These are phyloP conservation scores for Stenichneumon culpator DNA, from an alignment of 2,888 invertebrate species.

Conservation along the genomic window DNA sequence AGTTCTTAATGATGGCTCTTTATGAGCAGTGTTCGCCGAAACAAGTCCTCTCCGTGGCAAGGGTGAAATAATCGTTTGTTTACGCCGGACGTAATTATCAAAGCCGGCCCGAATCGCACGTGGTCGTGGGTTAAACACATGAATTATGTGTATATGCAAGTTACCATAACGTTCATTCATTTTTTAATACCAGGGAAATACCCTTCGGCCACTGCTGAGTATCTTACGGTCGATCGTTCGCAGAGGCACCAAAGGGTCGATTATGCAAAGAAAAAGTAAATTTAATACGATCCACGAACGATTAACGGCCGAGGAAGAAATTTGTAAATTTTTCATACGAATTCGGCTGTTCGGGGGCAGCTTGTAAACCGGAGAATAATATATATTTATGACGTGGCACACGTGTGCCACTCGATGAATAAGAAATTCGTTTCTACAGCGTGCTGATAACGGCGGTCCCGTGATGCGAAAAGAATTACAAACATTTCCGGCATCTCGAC, in stretches of 20 bases:
- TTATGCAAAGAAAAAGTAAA: too few species aligned
- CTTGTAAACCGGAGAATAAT: not conserved
- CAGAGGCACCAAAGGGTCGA: too few species aligned
- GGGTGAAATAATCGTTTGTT: slow-evolving; percentile 24
- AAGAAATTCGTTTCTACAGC: too few species aligned
- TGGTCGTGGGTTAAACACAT: not conserved
- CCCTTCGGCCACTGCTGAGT: too few species aligned
- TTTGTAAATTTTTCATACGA: too few species aligned
- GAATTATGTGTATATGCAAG: not conserved
- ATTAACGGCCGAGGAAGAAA: too few species aligned
- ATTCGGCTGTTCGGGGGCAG: too few species aligned
- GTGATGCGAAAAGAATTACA: not conserved
- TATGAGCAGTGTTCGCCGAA: not conserved
- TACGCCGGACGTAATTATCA: slow-evolving; percentile 8
- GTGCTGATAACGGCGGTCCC: not conserved
- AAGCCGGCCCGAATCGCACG: not conserved
- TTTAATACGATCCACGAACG: too few species aligned
- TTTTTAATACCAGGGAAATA: not conserved
- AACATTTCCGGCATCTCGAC: not conserved
- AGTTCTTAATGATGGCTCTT: not conserved
- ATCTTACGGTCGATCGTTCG: too few species aligned
- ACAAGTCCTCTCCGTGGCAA: not conserved
- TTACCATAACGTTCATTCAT: not conserved
- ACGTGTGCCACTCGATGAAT: too few species aligned
- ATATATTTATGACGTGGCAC: not conserved